Evolutionary conservation across 2,797 vertebrate species (phyloP), one percentile per base, ranked within the genome.

Genomic region (Anguilla megastoma): DNA sequence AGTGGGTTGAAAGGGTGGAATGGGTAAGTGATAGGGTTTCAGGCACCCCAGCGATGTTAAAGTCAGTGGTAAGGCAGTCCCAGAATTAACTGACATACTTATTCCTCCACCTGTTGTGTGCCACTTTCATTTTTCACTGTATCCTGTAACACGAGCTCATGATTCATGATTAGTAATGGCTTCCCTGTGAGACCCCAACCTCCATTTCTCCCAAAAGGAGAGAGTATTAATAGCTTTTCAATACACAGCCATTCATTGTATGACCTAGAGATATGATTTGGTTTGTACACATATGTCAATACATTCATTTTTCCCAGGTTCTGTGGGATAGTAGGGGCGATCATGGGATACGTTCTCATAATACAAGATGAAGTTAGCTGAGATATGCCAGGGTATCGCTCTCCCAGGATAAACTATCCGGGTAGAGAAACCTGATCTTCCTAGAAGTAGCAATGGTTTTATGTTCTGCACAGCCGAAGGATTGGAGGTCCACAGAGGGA

Each of bases 1-100:
- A 86, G 89, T 76, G 85, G 89, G 85, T 84, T 84, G 45, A 45
- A 54, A 30, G n/a, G 8, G 71, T 76, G 45, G 41, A 45, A 21
- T 48, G 45, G 24, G 41, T 82, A 10, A 48, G 41, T 48, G 7
- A 21, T 80, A n/a, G 7, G 45, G 79, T 50, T 45, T 9, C 79
- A 50, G 79, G 45, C 7, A 48, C 41, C 21, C 21, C 2, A 24
- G 14, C 8, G 41, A 50, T 50, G 79, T 24, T 50, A 45, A 45
- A 48, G 79, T 50, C 41, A 82, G 79, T 50, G 41, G 18, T 82
- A 24, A 45, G 24, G 41, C 45, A 12, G 41, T 82, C 18, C 24
- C 79, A 50, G 79, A 82, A 48, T 82, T 82, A 24, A 82, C 16
- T 48, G 79, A 18, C 79, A 79, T 36, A 79, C 74, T 79, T 79